Conservation (phyloP, 2,888 invertebrate species). For the Chromoteleia sp. region DNA sequence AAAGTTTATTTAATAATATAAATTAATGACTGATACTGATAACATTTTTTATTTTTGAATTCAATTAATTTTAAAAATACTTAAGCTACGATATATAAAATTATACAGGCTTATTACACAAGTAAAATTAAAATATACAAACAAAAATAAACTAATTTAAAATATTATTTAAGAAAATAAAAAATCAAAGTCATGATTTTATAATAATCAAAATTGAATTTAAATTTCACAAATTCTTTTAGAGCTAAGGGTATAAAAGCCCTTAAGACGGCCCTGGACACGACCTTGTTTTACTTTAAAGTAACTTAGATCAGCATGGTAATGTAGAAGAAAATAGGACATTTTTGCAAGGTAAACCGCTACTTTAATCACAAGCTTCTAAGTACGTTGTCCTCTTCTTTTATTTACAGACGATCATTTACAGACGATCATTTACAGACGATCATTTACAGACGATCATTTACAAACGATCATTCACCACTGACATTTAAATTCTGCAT, state of each 20-base stretch:
- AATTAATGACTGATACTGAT: background rate
- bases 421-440: slow-evolving; percentile 44
- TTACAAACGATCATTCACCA: slow-evolving; percentile 34
- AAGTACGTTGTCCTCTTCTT: slow-evolving; percentile 53
- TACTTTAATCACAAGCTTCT: slow-evolving; percentile 26
- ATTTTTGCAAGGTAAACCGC: slow-evolving; percentile 36
- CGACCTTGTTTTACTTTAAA: slow-evolving; percentile 4
- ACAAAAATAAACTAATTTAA: no score
- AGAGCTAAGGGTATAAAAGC: background rate
- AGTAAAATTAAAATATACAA: no score
- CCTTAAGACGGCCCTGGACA: background rate
- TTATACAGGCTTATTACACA: no score
- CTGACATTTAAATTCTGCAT: slow-evolving; percentile 21
- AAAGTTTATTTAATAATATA: slow-evolving; percentile 1
- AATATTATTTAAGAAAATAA: no score
- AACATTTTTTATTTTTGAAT: background rate
- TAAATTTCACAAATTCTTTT: background rate
- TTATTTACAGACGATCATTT: slow-evolving; percentile 49
- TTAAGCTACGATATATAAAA: no score
- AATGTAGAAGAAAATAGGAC: slow-evolving; percentile 8
- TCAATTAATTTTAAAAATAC: background rate
- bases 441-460: slow-evolving; percentile 43
- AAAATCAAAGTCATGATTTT: background rate
- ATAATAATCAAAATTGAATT: no score
- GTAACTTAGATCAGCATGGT: background rate